Percentiles rank a stretch among this genome's conserved stretches.
Evolutionary conservation across 2,113 vertebrate genomes (phyloP).

Genomic region (Illadopsis cleaveri): DNA sequence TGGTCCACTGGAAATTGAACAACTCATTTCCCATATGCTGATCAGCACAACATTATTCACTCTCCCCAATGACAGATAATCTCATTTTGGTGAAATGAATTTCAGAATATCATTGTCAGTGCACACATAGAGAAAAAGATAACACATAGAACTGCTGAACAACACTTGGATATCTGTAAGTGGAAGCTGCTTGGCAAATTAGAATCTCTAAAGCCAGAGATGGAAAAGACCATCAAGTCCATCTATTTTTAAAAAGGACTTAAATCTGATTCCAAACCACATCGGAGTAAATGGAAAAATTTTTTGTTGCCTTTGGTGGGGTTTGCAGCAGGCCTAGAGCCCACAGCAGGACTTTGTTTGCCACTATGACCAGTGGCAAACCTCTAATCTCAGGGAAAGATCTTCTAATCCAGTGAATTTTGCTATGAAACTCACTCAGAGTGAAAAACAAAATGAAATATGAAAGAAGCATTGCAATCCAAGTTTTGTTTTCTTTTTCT

Average conservation of each 20-base stretch:
- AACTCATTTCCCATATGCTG: neutral
- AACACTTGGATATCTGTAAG: neutral
- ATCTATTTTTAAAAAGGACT: neutral
- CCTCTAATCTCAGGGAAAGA: neutral
- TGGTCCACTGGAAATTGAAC: neutral
- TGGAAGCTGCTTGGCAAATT: neutral
- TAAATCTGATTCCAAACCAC: neutral
- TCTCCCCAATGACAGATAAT: neutral
- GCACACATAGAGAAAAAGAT: slow-evolving; percentile 40
- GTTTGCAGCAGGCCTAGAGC: neutral
- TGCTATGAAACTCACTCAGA: neutral
- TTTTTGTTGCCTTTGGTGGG: neutral
- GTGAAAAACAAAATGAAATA: neutral
- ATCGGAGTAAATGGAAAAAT: neutral
- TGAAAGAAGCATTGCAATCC: neutral
- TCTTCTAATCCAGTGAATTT: neutral
- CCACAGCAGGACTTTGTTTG: neutral
- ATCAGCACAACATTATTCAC: neutral
- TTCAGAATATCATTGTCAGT: neutral
- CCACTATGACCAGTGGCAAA: neutral
- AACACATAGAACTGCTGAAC: slow-evolving; percentile 31
- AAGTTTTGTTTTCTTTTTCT: neutral
- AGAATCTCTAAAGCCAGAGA: neutral
- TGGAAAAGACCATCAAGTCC: neutral
- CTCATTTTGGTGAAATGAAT: neutral